phyloP scores from a whole-genome alignment of 2,888 invertebrate genomes.

The Tinea trinotella region DNA sequence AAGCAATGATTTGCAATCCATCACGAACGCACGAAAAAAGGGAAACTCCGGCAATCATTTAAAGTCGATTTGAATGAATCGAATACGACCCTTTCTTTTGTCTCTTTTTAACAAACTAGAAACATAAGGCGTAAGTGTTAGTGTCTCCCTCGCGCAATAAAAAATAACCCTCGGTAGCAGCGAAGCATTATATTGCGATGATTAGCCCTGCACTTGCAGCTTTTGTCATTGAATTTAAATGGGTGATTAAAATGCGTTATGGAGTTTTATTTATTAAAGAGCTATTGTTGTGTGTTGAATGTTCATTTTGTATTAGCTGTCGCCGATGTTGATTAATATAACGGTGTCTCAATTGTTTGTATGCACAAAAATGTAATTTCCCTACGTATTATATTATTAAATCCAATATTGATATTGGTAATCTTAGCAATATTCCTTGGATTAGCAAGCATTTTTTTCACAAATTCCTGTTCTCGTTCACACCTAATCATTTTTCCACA shows the following conservation, averaged over 20 bases:
- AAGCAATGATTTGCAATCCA: conserved; percentile 61
- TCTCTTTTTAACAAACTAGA: conserved; percentile 32
- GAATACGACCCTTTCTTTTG: conserved; percentile 26
- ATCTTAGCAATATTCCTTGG: conserved; percentile 11
- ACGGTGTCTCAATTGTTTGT: neutral
- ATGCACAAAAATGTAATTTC: neutral
- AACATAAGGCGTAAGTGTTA: conserved; percentile 18
- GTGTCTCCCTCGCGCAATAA: conserved; percentile 40
- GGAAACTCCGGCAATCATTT: conserved; percentile 57
- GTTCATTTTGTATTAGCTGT: conserved; percentile 61
- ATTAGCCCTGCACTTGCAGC: conserved; percentile 67
- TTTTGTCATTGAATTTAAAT: conserved; percentile 68
- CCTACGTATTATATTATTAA: neutral
- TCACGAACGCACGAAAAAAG: conserved; percentile 58
- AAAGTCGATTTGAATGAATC: conserved; percentile 67
- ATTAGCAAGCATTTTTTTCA: neutral
- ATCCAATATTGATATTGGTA: neutral
- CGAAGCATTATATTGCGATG: conserved; percentile 70
- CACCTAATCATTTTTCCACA: conserved; percentile 20
- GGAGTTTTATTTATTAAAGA: conserved; percentile 64
- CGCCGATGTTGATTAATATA: conserved; percentile 20
- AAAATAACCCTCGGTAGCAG: conserved; percentile 52
- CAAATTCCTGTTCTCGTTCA: conserved; percentile 19
- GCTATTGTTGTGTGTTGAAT: conserved; percentile 45
- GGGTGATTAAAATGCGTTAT: conserved; percentile 62